Percentiles rank a stretch among this genome's conserved stretches.
These are phyloP conservation scores for Canis aureus DNA, from an alignment of 2,113 vertebrate species.

Conservation along the genomic window DNA sequence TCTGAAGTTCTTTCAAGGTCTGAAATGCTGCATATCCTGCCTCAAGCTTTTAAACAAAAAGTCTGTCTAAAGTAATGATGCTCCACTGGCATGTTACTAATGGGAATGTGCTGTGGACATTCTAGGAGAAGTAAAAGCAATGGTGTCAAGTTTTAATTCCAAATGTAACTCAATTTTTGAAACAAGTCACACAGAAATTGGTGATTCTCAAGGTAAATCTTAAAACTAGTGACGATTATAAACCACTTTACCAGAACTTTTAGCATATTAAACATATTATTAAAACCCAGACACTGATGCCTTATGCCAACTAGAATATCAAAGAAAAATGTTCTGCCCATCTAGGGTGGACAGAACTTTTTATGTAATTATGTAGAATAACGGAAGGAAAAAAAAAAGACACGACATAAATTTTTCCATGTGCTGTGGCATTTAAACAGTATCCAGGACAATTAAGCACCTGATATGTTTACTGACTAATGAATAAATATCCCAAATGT, in stretches of 20 bases:
- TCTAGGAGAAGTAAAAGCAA: slow-evolving; percentile 17
- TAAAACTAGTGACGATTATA: background rate
- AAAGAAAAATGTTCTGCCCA: slow-evolving; percentile 23
- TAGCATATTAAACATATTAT: background rate
- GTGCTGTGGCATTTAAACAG: background rate
- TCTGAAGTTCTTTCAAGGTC: slow-evolving; percentile 37
- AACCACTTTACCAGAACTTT: slow-evolving; percentile 18
- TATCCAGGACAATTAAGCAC: background rate
- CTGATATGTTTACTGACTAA: background rate
- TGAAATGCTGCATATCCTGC: slow-evolving; percentile 51
- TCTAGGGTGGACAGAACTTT: background rate
- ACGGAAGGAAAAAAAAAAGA: background rate
- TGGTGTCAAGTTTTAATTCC: background rate
- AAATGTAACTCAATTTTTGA: slow-evolving; percentile 52
- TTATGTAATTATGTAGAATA: background rate
- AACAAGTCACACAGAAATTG: slow-evolving; percentile 19
- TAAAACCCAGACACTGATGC: slow-evolving; percentile 5
- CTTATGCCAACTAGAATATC: background rate
- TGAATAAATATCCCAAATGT: slow-evolving; percentile 30
- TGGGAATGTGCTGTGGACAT: background rate
- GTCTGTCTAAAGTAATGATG: slow-evolving; percentile 28
- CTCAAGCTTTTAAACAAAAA: slow-evolving; percentile 45
- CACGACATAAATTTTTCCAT: background rate
- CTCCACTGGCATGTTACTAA: background rate
- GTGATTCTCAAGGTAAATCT: background rate